A percentile compares a stretch with the other conserved stretches of the same genome.
These are phyloP conservation scores for Coptodon rendalli DNA, from an alignment of 2,113 vertebrate species.

Conservation along the genomic window DNA sequence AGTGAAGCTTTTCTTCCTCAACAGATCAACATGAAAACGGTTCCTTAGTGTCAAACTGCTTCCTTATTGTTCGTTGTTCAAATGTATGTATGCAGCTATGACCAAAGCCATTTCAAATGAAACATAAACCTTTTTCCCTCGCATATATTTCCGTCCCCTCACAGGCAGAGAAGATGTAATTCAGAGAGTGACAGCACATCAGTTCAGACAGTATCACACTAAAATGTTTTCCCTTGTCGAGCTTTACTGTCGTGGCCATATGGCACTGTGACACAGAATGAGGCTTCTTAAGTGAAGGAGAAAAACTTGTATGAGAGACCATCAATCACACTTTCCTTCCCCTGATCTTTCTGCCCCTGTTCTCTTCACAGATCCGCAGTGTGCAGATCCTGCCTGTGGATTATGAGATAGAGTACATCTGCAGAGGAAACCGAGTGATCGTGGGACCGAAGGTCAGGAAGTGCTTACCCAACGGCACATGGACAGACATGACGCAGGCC, in stretches of 20 bases:
- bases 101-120: neutral
- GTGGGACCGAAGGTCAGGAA: conserved; percentile 92
- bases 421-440: conserved; percentile 84
- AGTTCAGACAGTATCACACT: neutral
- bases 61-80: neutral
- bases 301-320: neutral
- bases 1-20: neutral
- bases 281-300: neutral
- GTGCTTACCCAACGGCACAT: conserved; percentile 86
- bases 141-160: neutral
- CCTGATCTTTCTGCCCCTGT: neutral
- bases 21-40: neutral
- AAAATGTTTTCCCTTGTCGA: neutral
- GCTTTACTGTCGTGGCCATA: neutral
- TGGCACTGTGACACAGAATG: neutral
- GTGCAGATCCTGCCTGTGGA: conserved; percentile 87
- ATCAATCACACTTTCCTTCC: conserved; percentile 7
- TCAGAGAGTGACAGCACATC: neutral
- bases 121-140: neutral
- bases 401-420: conserved; percentile 96
- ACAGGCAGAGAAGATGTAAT: neutral
- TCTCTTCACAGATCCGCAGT: conserved; percentile 69
- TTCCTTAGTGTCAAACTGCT: neutral
- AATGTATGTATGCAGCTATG: neutral
- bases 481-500: conserved; percentile 83